Evolutionary conservation across 2,888 invertebrate species (phyloP), one percentile per base, ranked within the genome.

Genomic region (Hedya salicella): DNA sequence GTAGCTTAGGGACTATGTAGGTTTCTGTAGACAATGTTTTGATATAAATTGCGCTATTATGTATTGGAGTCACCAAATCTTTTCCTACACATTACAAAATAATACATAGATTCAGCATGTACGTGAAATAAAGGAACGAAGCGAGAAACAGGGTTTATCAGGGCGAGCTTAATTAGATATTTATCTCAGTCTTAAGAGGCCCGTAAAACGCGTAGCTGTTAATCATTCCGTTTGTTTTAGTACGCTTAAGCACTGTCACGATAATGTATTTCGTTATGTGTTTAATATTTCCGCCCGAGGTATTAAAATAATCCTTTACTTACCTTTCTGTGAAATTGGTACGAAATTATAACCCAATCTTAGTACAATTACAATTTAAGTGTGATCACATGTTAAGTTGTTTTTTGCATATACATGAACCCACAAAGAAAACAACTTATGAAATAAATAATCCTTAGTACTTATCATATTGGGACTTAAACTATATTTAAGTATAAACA

Each of bases 101-200:
- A 36, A 36, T 36, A 36, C 36, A 36, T 36, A 11, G 36, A 36
- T 36, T 36, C 9, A 36, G 6, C 9, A 5, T 11, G 36, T 36
- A 11, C 36, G 36, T 36, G n/a, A 44, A 32, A 32, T 46, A 56
- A 56, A 30, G 32, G 42, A 44, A 42, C 6, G 44, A 44, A 60
- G 39, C 52, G 21, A 57, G 52, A 42, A 46, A 53, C 17, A 39
- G 59, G 17, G 44, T 52, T 65, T 65, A 65, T 65, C 65, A 25
- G 46, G 44, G 52, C 52, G 30, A 46, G 46, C 59, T 40, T 65
- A 65, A 65, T 65, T 65, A 65, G 65, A 65, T 65, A 65, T 65
- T 65, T 65, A 65, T 60, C 65, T 65, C 39, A 53, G 46, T 53
- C 65, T 65, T 53, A 65, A 57, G 65, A 53, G 59, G 39, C 32